These are phyloP conservation scores for Lathamus discolor DNA, from an alignment of 2,113 vertebrate species.

Conservation along the genomic window DNA sequence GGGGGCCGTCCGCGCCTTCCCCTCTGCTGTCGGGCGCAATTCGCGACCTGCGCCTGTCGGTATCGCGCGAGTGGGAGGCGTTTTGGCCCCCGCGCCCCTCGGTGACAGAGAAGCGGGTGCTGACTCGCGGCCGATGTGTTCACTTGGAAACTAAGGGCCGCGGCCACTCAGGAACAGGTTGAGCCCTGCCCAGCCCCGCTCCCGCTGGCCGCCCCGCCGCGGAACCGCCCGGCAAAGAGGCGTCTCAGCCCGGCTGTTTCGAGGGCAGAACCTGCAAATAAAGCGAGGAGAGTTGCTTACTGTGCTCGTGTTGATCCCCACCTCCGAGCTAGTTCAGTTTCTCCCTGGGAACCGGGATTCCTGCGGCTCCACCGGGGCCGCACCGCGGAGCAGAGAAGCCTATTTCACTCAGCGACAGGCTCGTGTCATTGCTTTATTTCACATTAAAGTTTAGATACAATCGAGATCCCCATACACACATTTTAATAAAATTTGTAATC, in stretches of 20 bases:
- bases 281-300: constrained; percentile 73
- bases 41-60: not conserved
- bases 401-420: constrained; percentile 26
- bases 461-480: constrained; percentile 69
- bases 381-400: not conserved
- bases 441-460: constrained; percentile 71
- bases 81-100: not conserved
- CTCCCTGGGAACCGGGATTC: constrained; percentile 32
- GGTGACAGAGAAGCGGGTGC: not conserved
- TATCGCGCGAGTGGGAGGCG: not conserved
- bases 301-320: constrained; percentile 72
- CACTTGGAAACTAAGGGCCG: not conserved
- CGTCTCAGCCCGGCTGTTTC: not conserved
- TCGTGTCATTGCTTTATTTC: constrained; percentile 73
- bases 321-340: constrained; percentile 79
- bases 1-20: not conserved
- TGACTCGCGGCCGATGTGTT: not conserved
- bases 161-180: not conserved
- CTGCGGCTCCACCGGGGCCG: not conserved
- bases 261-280: constrained; percentile 52
- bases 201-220: not conserved
- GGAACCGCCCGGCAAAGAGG: not conserved
- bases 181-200: not conserved
- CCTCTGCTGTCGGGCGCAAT: not conserved
- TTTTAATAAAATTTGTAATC: constrained; percentile 72